phyloP scores from a whole-genome alignment of 2,113 vertebrate species.

The Ceyx margarethae region DNA sequence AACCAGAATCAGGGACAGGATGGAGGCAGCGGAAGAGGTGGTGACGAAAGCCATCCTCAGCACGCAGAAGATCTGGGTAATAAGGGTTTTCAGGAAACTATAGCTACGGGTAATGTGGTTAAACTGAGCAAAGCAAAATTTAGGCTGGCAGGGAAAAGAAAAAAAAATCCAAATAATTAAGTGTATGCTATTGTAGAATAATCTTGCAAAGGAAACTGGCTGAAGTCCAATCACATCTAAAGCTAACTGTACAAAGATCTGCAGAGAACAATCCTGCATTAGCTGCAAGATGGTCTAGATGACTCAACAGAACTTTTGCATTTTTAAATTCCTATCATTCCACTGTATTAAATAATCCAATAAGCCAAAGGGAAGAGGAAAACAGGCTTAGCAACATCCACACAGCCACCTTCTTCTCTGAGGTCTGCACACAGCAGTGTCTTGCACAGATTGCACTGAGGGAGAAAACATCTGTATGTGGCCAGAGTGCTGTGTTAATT shows the following conservation, averaged over 20 bases:
- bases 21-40: no score
- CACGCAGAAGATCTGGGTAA: no score
- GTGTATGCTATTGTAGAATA: conserved; percentile 28
- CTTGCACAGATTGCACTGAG: not conserved
- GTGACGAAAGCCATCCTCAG: no score
- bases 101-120: conserved; percentile 42
- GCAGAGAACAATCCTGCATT: conserved; percentile 25
- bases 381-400: conserved; percentile 28
- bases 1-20: no score
- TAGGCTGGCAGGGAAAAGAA: conserved; percentile 17
- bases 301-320: not conserved
- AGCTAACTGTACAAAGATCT: conserved; percentile 11
- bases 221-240: conserved; percentile 1
- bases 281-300: conserved; percentile 28
- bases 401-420: not conserved
- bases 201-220: conserved; percentile 47
- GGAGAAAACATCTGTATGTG: not conserved
- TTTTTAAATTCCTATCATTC: conserved; percentile 51
- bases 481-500: not conserved
- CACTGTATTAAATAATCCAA: conserved; percentile 40
- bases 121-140: conserved; percentile 37
- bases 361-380: conserved; percentile 18
- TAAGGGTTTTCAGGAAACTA: conserved; percentile 41
- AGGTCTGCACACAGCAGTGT: not conserved
- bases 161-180: conserved; percentile 13